These are phyloP conservation scores for Zaprionus capensis DNA, from an alignment of 1,140 invertebrate species.

Conservation along the genomic window DNA sequence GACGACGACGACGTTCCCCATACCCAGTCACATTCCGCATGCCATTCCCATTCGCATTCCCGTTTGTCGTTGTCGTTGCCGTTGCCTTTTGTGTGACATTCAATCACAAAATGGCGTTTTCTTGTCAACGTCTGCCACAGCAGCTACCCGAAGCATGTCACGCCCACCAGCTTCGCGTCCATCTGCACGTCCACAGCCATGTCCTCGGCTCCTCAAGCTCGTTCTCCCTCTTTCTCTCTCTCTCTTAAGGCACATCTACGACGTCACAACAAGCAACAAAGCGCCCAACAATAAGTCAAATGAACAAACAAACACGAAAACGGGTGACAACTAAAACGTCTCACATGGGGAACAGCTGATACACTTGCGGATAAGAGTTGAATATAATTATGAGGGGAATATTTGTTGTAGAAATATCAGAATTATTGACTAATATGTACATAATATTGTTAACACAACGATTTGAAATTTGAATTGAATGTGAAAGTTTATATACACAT, in stretches of 20 bases:
- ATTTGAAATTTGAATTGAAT: too few species aligned
- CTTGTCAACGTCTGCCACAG: slow-evolving; percentile 79
- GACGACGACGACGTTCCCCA: slow-evolving; percentile 30
- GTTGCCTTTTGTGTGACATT: slow-evolving; percentile 74
- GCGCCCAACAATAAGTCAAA: slow-evolving; percentile 76
- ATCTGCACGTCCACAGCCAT: slow-evolving; percentile 22
- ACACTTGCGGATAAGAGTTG: slow-evolving; percentile 19
- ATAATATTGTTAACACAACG: too few species aligned
- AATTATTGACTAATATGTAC: too few species aligned
- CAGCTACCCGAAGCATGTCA: slow-evolving; percentile 56
- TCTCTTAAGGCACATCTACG: too few species aligned
- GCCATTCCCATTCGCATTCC: background rate
- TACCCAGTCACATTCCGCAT: slow-evolving; percentile 3
- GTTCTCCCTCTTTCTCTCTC: background rate
- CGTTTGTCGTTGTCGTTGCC: slow-evolving; percentile 14
- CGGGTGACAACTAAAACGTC: background rate
- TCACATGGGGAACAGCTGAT: slow-evolving; percentile 36
- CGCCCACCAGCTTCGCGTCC: slow-evolving; percentile 53
- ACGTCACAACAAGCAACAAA: slow-evolving; percentile 66
- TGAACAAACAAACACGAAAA: slow-evolving; percentile 72
- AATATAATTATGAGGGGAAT: background rate
- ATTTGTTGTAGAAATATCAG: background rate
- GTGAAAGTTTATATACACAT: too few species aligned
- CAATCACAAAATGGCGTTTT: slow-evolving; percentile 83
- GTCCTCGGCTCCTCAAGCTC: slow-evolving; percentile 19